Evolutionary conservation across 2,113 vertebrate genomes (phyloP).

Genomic region (Diglossa brunneiventris): DNA sequence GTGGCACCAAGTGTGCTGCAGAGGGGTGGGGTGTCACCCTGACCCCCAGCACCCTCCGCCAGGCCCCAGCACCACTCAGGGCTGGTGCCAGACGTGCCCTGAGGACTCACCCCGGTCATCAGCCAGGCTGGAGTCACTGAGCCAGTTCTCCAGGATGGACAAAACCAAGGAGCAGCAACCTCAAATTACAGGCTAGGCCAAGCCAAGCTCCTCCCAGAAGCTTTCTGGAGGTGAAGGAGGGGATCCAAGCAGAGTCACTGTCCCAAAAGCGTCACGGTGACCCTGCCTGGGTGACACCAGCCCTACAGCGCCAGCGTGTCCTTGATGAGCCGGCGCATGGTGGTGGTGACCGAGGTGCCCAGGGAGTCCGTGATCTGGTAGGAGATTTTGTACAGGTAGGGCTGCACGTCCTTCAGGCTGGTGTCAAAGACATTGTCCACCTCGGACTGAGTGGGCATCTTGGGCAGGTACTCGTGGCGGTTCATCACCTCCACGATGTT

Average conservation of each 20-base stretch:
- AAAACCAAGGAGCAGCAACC: not conserved
- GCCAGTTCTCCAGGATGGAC: not conserved
- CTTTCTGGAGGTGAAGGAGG: not conserved
- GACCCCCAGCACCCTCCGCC: not conserved
- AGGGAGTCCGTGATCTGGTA: slow-evolving; percentile 94
- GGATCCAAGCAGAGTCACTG: not conserved
- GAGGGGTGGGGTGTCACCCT: not conserved
- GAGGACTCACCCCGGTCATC: not conserved
- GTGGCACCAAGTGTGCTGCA: not conserved
- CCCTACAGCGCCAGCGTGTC: slow-evolving; percentile 92
- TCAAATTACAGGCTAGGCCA: not conserved
- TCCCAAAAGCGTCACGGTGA: not conserved
- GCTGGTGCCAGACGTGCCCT: not conserved
- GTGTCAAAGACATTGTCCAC: slow-evolving; percentile 99
- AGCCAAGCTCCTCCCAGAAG: not conserved
- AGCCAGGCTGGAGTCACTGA: not conserved
- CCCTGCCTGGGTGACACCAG: not conserved
- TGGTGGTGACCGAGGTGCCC: slow-evolving; percentile 94
- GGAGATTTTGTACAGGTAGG: slow-evolving; percentile 96
- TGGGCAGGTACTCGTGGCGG: slow-evolving; percentile 95
- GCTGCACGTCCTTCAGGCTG: slow-evolving; percentile 93
- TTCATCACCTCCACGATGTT: slow-evolving; percentile 98
- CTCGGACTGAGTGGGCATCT: slow-evolving; percentile 98
- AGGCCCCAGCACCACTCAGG: not conserved
- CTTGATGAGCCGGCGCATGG: slow-evolving; percentile 96